A percentile compares a stretch with the other conserved stretches of the same genome.
Evolutionary conservation across 92 coral and sea anemone species (phyloP).

Genomic region (Phenganax marumi): DNA sequence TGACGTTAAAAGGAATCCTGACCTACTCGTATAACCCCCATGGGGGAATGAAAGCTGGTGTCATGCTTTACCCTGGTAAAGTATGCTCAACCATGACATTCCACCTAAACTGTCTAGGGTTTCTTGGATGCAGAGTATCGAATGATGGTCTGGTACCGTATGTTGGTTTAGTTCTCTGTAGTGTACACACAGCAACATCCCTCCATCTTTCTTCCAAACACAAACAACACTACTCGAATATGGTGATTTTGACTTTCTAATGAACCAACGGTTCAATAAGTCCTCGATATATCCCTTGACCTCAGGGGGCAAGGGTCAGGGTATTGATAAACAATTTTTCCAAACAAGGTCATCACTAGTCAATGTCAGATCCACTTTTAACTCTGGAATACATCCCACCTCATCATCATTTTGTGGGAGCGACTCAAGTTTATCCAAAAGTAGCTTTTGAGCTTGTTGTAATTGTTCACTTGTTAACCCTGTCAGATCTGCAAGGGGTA

Average conservation of each 20-base stretch:
- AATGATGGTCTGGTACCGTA: conserved; percentile 32
- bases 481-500: background rate
- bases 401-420: background rate
- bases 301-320: background rate
- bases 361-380: too few relatives aligned
- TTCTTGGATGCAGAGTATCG: too few relatives aligned
- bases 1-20: conserved; percentile 38
- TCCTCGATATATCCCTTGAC: background rate
- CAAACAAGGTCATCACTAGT: too few relatives aligned
- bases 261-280: background rate
- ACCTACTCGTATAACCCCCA: conserved; percentile 56
- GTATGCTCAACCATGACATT: too few relatives aligned
- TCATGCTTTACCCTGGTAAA: conserved; percentile 41
- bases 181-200: too few relatives aligned
- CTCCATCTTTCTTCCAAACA: too few relatives aligned
- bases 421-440: background rate
- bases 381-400: background rate
- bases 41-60: conserved; percentile 54
- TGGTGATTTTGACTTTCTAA: background rate
- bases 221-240: background rate
- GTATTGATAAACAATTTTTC: background rate
- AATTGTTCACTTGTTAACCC: background rate
- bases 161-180: conserved; percentile 34
- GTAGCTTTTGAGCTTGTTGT: background rate
- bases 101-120: too few relatives aligned